A percentile compares a stretch with the other conserved stretches of the same genome.
Evolutionary conservation across 2,113 vertebrate genomes (phyloP).

Genomic region (Chitala chitala): DNA sequence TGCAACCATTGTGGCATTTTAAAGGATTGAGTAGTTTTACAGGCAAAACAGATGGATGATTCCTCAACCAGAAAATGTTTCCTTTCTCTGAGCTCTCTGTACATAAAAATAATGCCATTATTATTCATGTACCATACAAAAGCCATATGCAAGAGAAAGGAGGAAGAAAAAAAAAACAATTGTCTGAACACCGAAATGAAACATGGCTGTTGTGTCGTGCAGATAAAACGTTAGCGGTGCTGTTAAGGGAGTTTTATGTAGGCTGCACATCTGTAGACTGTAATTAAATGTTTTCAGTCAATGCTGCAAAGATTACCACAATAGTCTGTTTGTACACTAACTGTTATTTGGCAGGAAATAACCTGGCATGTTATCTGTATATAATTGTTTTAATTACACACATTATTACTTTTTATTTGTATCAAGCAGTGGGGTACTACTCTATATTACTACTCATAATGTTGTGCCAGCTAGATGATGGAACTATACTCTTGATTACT

Average conservation of each 20-base stretch:
- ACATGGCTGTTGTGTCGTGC: neutral
- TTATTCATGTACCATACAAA: neutral
- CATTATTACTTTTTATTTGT: neutral
- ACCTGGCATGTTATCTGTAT: neutral
- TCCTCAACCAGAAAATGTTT: slow-evolving; percentile 16
- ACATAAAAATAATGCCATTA: neutral
- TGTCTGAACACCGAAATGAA: neutral
- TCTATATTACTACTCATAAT: neutral
- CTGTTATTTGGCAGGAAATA: slow-evolving; percentile 12
- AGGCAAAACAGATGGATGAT: neutral
- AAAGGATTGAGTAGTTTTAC: too few species aligned
- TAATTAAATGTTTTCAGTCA: slow-evolving; percentile 3
- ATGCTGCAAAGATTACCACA: neutral
- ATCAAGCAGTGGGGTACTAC: neutral
- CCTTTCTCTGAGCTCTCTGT: neutral
- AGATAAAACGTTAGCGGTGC: neutral
- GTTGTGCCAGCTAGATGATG: neutral
- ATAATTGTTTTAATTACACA: slow-evolving; percentile 9
- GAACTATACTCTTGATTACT: too few species aligned
- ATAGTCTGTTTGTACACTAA: slow-evolving; percentile 10
- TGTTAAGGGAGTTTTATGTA: neutral
- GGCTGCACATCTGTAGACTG: slow-evolving; percentile 7
- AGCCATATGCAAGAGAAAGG: slow-evolving; percentile 9
- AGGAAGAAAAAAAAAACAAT: neutral
- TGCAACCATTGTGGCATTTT: neutral